Percentiles rank a stretch among this genome's conserved stretches.
These are phyloP conservation scores for Rapana venosa DNA, from an alignment of 2,888 invertebrate genomes.

Conservation along the genomic window DNA sequence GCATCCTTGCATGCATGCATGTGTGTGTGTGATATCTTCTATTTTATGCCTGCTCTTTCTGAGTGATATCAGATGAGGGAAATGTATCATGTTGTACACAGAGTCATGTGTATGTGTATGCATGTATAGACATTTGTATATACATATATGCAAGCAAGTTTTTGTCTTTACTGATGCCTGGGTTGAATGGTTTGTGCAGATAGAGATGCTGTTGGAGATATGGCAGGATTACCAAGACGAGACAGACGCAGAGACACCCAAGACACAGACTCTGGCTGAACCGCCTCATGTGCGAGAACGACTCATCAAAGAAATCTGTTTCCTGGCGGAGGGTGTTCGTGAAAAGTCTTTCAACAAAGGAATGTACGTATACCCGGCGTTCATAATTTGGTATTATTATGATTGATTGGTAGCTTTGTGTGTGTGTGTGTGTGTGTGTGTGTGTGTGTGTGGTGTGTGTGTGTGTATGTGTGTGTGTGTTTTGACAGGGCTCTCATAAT, in stretches of 20 bases:
- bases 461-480: no score
- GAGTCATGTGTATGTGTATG: neutral
- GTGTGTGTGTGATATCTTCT: neutral
- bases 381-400: no score
- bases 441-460: no score
- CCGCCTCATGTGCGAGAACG: conserved; percentile 74
- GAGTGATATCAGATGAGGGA: no score
- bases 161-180: neutral
- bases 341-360: conserved; percentile 72
- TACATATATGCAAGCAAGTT: neutral
- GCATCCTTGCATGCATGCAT: neutral
- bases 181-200: conserved; percentile 55
- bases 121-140: neutral
- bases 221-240: conserved; percentile 75
- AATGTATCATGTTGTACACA: no score
- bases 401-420: neutral
- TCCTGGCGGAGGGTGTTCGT: conserved; percentile 74
- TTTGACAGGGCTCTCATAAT: no score
- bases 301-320: conserved; percentile 75
- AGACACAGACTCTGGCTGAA: conserved; percentile 67
- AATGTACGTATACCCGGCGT: conserved; percentile 61
- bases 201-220: conserved; percentile 74
- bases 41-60: neutral
- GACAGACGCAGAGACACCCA: conserved; percentile 62
- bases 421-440: neutral